These are phyloP conservation scores for Acanthurus leucopareius DNA, from an alignment of 2,797 vertebrate species.

Conservation along the genomic window DNA sequence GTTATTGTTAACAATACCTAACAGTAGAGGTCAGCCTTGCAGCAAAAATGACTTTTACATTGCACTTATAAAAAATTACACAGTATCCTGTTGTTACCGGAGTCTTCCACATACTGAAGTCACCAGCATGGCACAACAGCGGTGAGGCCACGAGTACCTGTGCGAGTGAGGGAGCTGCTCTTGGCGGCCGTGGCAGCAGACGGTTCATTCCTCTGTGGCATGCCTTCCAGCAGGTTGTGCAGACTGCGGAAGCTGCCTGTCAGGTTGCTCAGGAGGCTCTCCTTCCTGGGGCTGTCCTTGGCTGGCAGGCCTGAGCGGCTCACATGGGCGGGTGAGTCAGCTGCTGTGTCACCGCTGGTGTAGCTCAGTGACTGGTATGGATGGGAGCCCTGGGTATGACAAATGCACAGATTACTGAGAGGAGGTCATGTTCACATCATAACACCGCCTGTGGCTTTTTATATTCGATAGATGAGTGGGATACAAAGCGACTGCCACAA, in stretches of 20 bases:
- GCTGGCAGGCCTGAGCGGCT: slow-evolving; percentile 87
- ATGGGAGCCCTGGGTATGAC: slow-evolving; percentile 91
- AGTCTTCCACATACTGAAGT: background rate
- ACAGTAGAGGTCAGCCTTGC: slow-evolving; percentile 63
- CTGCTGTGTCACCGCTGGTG: slow-evolving; percentile 97
- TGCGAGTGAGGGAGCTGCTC: slow-evolving; percentile 93
- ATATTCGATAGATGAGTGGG: slow-evolving; percentile 1
- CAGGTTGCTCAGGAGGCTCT: slow-evolving; percentile 96
- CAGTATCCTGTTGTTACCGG: background rate
- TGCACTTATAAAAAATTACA: background rate
- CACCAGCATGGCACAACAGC: background rate
- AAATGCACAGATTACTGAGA: slow-evolving; percentile 33
- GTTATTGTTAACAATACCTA: slow-evolving; percentile 8
- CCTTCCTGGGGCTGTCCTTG: slow-evolving; percentile 96
- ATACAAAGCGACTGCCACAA: background rate
- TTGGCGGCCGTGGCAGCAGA: slow-evolving; percentile 88
- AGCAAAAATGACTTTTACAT: slow-evolving; percentile 21
- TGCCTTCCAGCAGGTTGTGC: slow-evolving; percentile 96
- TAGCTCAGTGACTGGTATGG: slow-evolving; percentile 98
- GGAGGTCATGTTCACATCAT: slow-evolving; percentile 10
- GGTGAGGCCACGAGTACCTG: slow-evolving; percentile 83
- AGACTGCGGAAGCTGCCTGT: slow-evolving; percentile 97
- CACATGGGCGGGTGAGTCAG: slow-evolving; percentile 95
- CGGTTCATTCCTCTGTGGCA: slow-evolving; percentile 89
- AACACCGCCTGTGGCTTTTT: background rate